Base-by-base conservation (phyloP, 2,888 invertebrate genomes). In the Tricholauxania praeusta region DNA sequence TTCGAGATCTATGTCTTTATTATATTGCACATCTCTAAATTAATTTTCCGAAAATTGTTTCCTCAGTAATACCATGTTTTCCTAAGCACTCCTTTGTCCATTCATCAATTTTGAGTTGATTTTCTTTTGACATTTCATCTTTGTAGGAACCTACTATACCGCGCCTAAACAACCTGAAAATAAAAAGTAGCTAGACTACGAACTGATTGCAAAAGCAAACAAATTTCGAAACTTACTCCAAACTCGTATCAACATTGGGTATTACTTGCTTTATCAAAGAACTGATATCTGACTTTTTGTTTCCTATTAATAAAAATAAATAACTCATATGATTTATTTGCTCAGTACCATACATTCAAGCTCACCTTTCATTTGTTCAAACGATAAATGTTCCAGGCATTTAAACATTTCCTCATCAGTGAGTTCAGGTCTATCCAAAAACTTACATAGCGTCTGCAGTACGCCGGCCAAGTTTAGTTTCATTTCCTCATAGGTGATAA, bases 401-500 rank as follows among this genome's bases (percentile, higher is more conserved):
- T 69, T 5, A 0, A 62, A 19, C 57, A 80, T 67, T 60, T 80
- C 62, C 0, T 28, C 63, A 1, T 53, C 73, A 3, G 22, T 73
- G 7, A 77, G 19, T 39, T 68, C 67, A 1, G 73, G 73, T 28
- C 65, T 70, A 1, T 66, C 74, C 32, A 77, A 55, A 12, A 77
- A 77, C 2, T 8, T 14, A 8, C 74, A 75, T 10, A 77, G 10
- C 22, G 63, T 72, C 59, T 74, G n/a, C 14, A 84, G 69, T 1
- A 82, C 78, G 7, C 39, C 28, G 5, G 28, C 32, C 5, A 83
- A 71, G 71, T 84, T 74, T 0, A 62, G 60, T 53, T 79, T 78
- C 84, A 84, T 83, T 70, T 80, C 80, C 70, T 84, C 83, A 39
- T 80, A 84, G 57, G 81, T 82, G 0, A 79, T 75, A 72, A 83